Evolutionary conservation across 2,888 invertebrate species (phyloP), one percentile per base, ranked within the genome.

Genomic region (Autographa pulchrina): DNA sequence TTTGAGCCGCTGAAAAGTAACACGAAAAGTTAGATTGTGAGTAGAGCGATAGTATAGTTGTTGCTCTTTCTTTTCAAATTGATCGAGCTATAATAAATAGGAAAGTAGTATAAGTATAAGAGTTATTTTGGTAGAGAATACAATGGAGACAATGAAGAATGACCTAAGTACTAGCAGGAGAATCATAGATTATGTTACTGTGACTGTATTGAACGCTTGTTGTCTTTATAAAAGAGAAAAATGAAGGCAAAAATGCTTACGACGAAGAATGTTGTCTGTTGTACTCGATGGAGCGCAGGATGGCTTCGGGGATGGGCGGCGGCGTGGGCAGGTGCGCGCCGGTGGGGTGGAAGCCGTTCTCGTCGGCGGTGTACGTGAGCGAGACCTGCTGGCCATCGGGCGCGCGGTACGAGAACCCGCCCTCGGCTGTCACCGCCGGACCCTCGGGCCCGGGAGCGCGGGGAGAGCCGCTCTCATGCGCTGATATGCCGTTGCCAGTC

Each of bases 361-460:
- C 97, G 84, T 97, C 97, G 54, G 97, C 97, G 62, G 96, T 94
- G 92, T 97, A 97, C 16, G 96, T 93, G 66, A 97, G 90, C 52
- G 96, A 96, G 82, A 97, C 94, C 78, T 96, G 92, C 79, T 96
- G 96, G 61, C 97, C 97, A 83, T 97, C 97, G 2, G 97, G 97
- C 0, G 97, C 96, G 52, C 96, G 96, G 91, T 97, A 97, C 3
- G 96, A 96, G 92, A 95, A 97, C 68, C 95, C 96, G 35, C 97
- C 97, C 77, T 97, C 96, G 0, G 97, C 97, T 5, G 96, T 96
- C 62, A 94, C 93, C 0, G 94, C 93, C 32, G 89, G 92, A 0
- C 92, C 91, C 63, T 96, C 96, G 4, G 95, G 92, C 0, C 96
- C 96, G 0, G 91, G 80, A 25, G 96, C 96, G 77, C 96, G 96